These are phyloP conservation scores for Halictus rubicundus DNA, from an alignment of 1,140 invertebrate species.

Conservation along the genomic window DNA sequence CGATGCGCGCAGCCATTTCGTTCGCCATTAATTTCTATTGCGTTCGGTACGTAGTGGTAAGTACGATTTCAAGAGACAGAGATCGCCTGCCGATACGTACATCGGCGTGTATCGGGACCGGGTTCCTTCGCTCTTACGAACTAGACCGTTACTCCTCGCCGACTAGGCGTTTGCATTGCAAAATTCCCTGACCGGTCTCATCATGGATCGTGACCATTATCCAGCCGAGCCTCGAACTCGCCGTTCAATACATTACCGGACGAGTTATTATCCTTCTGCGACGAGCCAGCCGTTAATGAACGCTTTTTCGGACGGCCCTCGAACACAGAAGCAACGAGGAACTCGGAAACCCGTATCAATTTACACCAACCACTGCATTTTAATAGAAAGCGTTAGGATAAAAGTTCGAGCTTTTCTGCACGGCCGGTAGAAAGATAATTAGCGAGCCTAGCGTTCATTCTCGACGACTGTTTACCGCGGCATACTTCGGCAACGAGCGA, in stretches of 20 bases:
- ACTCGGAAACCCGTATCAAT: no score
- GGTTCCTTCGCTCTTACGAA: neutral
- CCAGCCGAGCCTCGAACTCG: neutral
- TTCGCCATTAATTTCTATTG: slow-evolving; percentile 55
- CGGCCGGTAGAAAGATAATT: no score
- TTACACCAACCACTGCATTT: no score
- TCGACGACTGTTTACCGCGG: no score
- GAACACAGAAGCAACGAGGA: no score
- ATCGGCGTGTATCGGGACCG: neutral
- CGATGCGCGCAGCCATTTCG: slow-evolving; percentile 1
- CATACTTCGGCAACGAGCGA: no score
- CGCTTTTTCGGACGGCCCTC: no score
- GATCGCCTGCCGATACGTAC: slow-evolving; percentile 25
- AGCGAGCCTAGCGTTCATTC: no score
- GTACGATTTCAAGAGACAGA: slow-evolving; percentile 38
- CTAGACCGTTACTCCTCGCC: slow-evolving; percentile 20
- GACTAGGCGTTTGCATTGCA: slow-evolving; percentile 9
- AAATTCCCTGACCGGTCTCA: slow-evolving; percentile 9
- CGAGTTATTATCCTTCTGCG: neutral
- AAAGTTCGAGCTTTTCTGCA: no score
- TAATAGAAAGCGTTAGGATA: no score
- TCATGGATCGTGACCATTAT: slow-evolving; percentile 21
- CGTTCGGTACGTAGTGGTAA: slow-evolving; percentile 4
- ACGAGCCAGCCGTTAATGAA: neutral
- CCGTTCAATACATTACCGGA: neutral